A percentile compares a stretch with the other conserved stretches of the same genome.
Conservation (phyloP, 2,888 invertebrate genomes). For the Eupithecia insigniata region DNA sequence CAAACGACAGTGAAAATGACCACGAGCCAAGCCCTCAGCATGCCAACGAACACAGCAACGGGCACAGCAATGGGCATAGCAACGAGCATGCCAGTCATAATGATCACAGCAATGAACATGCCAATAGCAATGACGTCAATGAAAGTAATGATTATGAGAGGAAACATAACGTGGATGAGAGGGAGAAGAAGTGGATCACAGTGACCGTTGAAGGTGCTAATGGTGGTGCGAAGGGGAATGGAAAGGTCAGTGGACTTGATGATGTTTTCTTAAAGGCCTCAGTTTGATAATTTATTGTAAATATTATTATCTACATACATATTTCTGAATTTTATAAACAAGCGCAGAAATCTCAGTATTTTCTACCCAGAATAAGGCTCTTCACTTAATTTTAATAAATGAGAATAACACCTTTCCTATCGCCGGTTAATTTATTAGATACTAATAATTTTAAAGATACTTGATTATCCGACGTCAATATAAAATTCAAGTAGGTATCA, state of each 20-base stretch:
- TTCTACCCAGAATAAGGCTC: neutral
- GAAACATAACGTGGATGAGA: slow-evolving; percentile 14
- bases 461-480: no score
- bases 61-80: slow-evolving; percentile 17
- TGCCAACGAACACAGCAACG: slow-evolving; percentile 3
- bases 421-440: no score
- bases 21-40: neutral
- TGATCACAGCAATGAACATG: slow-evolving; percentile 14
- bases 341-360: neutral
- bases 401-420: no score
- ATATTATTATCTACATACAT: no score
- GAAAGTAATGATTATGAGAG: slow-evolving; percentile 8
- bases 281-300: neutral
- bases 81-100: neutral
- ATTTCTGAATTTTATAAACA: neutral
- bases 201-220: neutral
- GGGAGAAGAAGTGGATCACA: neutral
- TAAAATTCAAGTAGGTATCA: no score
- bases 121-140: slow-evolving; percentile 9
- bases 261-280: neutral
- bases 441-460: no score
- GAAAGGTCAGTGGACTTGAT: slow-evolving; percentile 20
- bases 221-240: slow-evolving; percentile 7
- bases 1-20: slow-evolving; percentile 10
- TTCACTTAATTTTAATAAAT: neutral